phyloP scores from a whole-genome alignment of 2,888 invertebrate species.

The Schizotus pectinicornis region DNA sequence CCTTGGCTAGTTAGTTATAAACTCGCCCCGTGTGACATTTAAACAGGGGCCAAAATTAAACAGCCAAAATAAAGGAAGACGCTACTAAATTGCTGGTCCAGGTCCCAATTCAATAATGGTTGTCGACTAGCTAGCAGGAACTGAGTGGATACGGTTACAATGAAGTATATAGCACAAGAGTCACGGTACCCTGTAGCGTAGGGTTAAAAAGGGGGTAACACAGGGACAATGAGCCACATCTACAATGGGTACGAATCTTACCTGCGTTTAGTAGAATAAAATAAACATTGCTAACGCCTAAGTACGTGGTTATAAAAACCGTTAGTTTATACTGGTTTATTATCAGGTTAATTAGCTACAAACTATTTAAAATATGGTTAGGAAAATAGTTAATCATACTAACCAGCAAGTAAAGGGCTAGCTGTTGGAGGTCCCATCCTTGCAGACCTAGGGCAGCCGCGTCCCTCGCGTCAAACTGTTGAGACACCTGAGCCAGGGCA shows the following conservation, averaged over 20 bases:
- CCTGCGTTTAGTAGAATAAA: slow-evolving; percentile 10
- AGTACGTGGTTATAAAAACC: too few species aligned
- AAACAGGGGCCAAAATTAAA: too few species aligned
- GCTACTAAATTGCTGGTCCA: too few species aligned
- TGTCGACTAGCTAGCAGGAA: too few species aligned
- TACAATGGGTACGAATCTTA: slow-evolving; percentile 12
- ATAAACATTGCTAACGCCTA: slow-evolving; percentile 7
- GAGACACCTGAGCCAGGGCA: slow-evolving; percentile 58
- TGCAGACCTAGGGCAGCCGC: slow-evolving; percentile 65
- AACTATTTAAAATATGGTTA: not conserved
- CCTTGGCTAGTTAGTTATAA: too few species aligned
- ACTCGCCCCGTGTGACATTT: too few species aligned
- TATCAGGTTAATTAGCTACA: not conserved
- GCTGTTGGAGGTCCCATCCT: slow-evolving; percentile 76
- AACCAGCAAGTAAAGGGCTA: slow-evolving; percentile 75
- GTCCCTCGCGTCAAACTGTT: slow-evolving; percentile 58
- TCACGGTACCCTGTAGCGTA: too few species aligned
- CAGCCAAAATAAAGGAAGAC: too few species aligned
- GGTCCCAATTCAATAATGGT: too few species aligned
- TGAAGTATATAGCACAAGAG: too few species aligned
- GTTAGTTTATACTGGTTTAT: not conserved
- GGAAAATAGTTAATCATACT: slow-evolving; percentile 53
- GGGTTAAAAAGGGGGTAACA: too few species aligned
- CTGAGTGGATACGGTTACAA: too few species aligned
- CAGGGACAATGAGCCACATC: not conserved